phyloP scores from a whole-genome alignment of 2,113 vertebrate species.

The Hippopotamus amphibius region DNA sequence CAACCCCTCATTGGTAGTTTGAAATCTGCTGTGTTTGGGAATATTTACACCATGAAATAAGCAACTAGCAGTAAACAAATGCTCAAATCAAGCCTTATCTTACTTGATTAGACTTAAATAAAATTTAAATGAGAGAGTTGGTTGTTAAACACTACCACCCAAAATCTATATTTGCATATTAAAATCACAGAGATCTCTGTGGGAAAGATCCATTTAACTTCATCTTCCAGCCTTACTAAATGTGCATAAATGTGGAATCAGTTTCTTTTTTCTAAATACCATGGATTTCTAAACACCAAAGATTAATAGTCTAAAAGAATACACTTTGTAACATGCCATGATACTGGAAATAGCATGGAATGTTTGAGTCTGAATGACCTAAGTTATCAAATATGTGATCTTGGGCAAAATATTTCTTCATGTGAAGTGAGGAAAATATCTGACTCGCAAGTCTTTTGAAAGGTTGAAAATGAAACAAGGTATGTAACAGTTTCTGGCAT shows the following conservation, averaged over 20 bases:
- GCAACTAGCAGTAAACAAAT: background rate
- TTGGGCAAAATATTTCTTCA: background rate
- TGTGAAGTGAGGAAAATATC: background rate
- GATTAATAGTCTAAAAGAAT: background rate
- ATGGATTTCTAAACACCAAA: too few relatives aligned
- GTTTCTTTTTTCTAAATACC: background rate
- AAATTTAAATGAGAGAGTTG: background rate
- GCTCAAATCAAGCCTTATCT: background rate
- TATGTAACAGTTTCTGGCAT: background rate
- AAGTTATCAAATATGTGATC: background rate
- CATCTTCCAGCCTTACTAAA: background rate
- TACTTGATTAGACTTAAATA: background rate
- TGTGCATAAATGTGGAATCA: background rate
- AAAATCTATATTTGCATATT: background rate
- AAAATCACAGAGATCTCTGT: background rate
- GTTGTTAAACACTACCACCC: background rate
- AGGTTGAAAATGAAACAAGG: background rate
- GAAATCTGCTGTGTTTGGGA: background rate
- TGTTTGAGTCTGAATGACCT: background rate
- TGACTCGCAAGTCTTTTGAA: slow-evolving; percentile 15
- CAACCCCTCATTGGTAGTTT: background rate
- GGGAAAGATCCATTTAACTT: background rate
- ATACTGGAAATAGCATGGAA: background rate
- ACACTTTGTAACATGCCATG: background rate
- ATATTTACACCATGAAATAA: background rate